Conservation (phyloP, 2,113 vertebrate species). For the Cottus gobio region DNA sequence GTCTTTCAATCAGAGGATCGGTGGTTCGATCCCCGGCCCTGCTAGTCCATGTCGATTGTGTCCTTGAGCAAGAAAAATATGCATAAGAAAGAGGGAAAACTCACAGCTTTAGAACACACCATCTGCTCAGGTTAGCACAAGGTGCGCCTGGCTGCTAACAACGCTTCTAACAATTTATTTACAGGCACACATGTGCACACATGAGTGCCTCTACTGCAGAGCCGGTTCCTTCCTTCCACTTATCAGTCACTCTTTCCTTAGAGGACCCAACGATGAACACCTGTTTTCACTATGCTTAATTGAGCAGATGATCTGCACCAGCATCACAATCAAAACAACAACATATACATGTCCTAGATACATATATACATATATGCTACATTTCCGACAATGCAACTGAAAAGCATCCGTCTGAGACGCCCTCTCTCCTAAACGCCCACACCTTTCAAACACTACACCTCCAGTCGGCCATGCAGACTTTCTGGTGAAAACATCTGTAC, state of each 20-base stretch:
- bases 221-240: neutral
- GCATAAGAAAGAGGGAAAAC: neutral
- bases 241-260: neutral
- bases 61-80: too few species aligned
- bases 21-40: too few species aligned
- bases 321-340: neutral
- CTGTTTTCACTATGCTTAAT: neutral
- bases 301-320: neutral
- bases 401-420: neutral
- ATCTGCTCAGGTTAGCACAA: neutral
- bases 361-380: too few species aligned
- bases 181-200: neutral
- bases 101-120: neutral
- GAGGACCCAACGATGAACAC: neutral
- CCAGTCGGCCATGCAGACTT: neutral
- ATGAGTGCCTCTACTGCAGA: slow-evolving; percentile 1
- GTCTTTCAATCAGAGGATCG: too few species aligned
- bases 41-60: too few species aligned
- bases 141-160: neutral
- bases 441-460: neutral
- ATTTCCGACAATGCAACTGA: neutral
- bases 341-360: too few species aligned
- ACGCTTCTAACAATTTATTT: neutral
- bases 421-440: neutral
- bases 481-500: neutral